phyloP scores from a whole-genome alignment of 2,797 vertebrate genomes.

The Takifugu rubripes region DNA sequence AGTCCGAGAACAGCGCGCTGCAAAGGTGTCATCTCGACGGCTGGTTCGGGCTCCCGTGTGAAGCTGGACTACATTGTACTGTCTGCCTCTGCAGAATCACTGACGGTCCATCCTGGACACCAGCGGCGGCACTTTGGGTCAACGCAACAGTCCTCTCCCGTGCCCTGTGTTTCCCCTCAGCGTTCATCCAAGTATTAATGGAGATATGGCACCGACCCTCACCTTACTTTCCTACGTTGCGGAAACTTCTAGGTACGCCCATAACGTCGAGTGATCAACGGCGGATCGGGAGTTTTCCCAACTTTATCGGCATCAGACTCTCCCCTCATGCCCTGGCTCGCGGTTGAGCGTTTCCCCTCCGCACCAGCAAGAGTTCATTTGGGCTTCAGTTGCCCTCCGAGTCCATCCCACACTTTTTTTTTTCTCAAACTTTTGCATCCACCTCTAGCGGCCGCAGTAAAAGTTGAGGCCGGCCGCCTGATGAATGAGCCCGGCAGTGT shows the following conservation, averaged over 20 bases:
- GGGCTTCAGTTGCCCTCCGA: constrained; percentile 68
- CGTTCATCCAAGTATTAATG: constrained; percentile 70
- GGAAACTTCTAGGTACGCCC: constrained; percentile 65
- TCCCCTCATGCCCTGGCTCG: constrained; percentile 41
- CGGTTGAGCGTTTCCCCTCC: constrained; percentile 7
- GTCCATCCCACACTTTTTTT: constrained; percentile 82
- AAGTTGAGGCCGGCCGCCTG: constrained; percentile 86
- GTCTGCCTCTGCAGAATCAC: constrained; percentile 23
- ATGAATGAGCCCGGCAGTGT: constrained; percentile 92
- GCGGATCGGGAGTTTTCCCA: constrained; percentile 47
- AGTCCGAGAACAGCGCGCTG: constrained; percentile 82
- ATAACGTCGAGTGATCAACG: constrained; percentile 50
- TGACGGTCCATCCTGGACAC: no score
- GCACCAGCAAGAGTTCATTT: constrained; percentile 32
- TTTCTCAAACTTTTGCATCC: constrained; percentile 83
- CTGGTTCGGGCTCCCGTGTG: constrained; percentile 44
- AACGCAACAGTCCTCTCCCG: constrained; percentile 34
- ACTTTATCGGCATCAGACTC: constrained; percentile 36
- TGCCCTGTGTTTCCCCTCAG: constrained; percentile 38
- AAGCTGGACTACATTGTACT: constrained; percentile 65
- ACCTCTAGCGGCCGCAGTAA: constrained; percentile 90
- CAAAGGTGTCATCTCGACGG: constrained; percentile 72
- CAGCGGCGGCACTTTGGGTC: no score
- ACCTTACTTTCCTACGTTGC: constrained; percentile 66
- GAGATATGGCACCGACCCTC: constrained; percentile 62